Conservation (phyloP, 1,140 invertebrate species). For the Phymorhynchus buccinoides region DNA sequence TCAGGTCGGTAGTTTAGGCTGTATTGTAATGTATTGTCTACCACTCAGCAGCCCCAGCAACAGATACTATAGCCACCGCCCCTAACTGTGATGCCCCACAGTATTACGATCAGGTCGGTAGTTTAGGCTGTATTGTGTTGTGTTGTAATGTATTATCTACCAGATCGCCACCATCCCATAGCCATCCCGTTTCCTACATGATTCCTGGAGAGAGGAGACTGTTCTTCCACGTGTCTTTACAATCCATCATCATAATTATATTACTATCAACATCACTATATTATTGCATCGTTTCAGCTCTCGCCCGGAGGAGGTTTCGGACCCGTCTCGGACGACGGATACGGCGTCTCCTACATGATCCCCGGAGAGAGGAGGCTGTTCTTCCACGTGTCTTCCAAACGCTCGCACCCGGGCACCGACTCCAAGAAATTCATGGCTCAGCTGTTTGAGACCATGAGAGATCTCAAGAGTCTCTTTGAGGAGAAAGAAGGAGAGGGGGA, state of each 20-base stretch:
- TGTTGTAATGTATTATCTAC: not conserved
- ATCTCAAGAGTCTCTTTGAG: constrained; percentile 63
- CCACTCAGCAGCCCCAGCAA: too few relatives aligned
- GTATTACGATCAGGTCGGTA: too few relatives aligned
- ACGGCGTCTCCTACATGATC: constrained; percentile 77
- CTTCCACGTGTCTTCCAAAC: constrained; percentile 76
- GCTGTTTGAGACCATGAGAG: constrained; percentile 72
- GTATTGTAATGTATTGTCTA: too few relatives aligned
- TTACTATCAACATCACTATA: too few relatives aligned
- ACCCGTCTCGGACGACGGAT: constrained; percentile 76
- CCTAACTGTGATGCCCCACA: too few relatives aligned
- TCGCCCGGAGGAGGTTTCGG: constrained; percentile 76
- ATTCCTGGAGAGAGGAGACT: constrained; percentile 75
- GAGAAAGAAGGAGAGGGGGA: not conserved
- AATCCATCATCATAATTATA: too few relatives aligned
- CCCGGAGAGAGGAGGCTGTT: constrained; percentile 75
- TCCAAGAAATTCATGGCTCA: constrained; percentile 72
- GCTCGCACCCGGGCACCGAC: constrained; percentile 70
- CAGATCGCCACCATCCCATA: too few relatives aligned
- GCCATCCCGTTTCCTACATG: constrained; percentile 77
- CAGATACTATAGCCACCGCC: not conserved
- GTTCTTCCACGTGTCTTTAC: constrained; percentile 77
- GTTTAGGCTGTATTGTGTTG: too few relatives aligned
- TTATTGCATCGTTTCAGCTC: constrained; percentile 45
- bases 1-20: too few relatives aligned